Evolutionary conservation across 2,113 vertebrate species (phyloP).

Genomic region (Chaetura pelagica): DNA sequence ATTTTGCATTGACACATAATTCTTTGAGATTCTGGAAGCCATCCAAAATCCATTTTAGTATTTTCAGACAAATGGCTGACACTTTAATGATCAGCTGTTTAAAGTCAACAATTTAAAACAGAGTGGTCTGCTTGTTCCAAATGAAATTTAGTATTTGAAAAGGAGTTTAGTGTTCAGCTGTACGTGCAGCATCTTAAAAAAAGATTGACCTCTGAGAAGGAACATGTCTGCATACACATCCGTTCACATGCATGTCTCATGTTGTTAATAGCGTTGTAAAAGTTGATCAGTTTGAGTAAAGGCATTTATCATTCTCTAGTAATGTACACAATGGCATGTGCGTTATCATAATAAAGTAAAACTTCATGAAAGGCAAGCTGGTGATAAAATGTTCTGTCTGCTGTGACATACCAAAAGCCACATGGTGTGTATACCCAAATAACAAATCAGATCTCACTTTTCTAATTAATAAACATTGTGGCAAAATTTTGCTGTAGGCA

Average conservation of each 20-base stretch:
- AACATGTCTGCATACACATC: not conserved
- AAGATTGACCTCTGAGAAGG: not conserved
- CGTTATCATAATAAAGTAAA: not conserved
- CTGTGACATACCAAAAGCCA: conserved; percentile 35
- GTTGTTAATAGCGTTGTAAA: not conserved
- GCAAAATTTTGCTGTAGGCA: conserved; percentile 19
- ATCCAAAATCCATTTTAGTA: conserved; percentile 36
- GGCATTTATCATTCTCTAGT: not conserved
- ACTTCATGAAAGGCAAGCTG: not conserved
- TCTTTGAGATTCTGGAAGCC: conserved; percentile 48
- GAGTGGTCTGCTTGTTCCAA: conserved; percentile 7
- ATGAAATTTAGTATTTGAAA: conserved; percentile 32
- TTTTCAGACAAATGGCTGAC: conserved; percentile 54
- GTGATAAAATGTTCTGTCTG: conserved; percentile 17
- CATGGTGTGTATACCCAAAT: conserved; percentile 21
- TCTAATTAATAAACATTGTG: conserved; percentile 42
- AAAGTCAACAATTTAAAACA: conserved; percentile 40
- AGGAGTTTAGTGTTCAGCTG: not conserved
- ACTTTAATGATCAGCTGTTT: conserved; percentile 37
- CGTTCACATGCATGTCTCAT: not conserved
- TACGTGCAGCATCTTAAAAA: not conserved
- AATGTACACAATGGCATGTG: not conserved
- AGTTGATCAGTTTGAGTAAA: conserved; percentile 8
- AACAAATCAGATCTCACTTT: not conserved
- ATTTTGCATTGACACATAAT: conserved; percentile 46